Base-by-base conservation (phyloP, 2,113 vertebrate species). In the Parus major region DNA sequence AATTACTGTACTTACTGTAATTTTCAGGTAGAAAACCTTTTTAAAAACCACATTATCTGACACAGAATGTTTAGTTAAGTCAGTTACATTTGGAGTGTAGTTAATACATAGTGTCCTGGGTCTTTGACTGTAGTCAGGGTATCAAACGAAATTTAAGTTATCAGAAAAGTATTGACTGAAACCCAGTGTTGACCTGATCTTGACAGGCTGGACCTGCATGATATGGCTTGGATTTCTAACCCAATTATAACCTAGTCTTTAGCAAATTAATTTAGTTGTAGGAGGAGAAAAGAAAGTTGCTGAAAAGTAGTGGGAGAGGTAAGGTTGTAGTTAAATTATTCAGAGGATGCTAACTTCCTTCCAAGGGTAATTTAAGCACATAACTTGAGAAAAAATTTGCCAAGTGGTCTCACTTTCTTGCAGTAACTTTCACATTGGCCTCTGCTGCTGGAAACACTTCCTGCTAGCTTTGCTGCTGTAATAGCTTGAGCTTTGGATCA, bases 181-280 rank as follows among this genome's bases (percentile, higher is more conserved):
- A 97, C 97, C 97, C 96, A 96, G 89, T 96, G 91, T 97, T 97
- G 97, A 95, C 96, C 95, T 98, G 97, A 97, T 98, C 97, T 98
- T 98, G 97, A 97, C 98, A 98, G 98, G 98, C 98, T 98, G 98
- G 98, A 95, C 98, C 98, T 98, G 98, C 97, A 97, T 98, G 97
- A 98, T 97, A 80, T 5, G 78, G 97, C 97, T 97, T 98, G 94
- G 97, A 97, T 97, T 97, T 98, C 97, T 97, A 96, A 96, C 97
- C 90, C 96, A 93, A 86, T 97, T 97, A 96, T 97, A 96, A 95
- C 87, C 69, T 97, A 97, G 93, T 96, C 95, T 97, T 91, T 97
- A 98, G 94, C 49, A n/a, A 97, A 97, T 96, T 92, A 95, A 90
- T 96, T 96, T 98, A 98, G 95, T 95, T 35, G 27, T 53, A 57